phyloP scores from a whole-genome alignment of 2,888 invertebrate genomes.

The Nephrotoma guestfalica region DNA sequence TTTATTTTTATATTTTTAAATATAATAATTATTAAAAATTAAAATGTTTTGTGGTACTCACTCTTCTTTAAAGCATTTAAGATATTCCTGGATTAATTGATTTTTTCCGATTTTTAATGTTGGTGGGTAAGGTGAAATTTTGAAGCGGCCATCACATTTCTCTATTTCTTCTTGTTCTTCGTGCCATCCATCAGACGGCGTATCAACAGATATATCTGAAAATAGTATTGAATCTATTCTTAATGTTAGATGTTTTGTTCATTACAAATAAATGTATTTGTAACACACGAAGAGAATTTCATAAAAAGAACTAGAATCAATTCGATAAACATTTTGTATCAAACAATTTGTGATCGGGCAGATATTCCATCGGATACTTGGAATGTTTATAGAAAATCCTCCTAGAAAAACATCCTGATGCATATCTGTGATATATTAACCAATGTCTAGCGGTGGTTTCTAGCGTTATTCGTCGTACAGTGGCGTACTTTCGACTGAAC shows the following conservation, averaged over 20 bases:
- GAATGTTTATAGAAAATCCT: too few relatives aligned
- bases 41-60: not conserved
- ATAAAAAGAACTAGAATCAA: too few relatives aligned
- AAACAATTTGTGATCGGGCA: too few relatives aligned
- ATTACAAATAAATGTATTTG: not conserved
- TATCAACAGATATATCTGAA: not conserved
- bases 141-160: not conserved
- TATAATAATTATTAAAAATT: not conserved
- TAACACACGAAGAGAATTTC: not conserved
- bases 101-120: not conserved
- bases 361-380: too few relatives aligned
- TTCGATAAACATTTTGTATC: too few relatives aligned
- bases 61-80: not conserved
- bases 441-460: too few relatives aligned
- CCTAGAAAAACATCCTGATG: too few relatives aligned
- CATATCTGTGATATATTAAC: too few relatives aligned
- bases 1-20: not conserved
- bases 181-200: not conserved
- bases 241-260: not conserved
- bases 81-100: not conserved
- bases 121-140: not conserved
- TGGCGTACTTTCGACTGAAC: too few relatives aligned
- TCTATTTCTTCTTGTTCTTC: not conserved
- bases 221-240: not conserved
- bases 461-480: too few relatives aligned